These are phyloP conservation scores for Rhinopomastus cyanomelas DNA, from an alignment of 2,113 vertebrate genomes.

Conservation along the genomic window DNA sequence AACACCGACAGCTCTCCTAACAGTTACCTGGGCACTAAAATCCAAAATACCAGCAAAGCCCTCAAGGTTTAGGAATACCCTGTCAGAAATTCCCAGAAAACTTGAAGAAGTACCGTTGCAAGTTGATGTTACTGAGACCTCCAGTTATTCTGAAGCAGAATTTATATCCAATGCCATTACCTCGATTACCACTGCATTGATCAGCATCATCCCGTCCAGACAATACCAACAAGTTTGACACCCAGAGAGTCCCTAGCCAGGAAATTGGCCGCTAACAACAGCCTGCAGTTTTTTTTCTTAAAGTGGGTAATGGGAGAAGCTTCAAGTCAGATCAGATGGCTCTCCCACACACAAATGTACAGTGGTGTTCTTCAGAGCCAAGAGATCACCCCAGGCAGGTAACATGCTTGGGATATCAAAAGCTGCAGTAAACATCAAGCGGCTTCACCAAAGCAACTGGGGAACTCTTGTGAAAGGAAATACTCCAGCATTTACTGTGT, in stretches of 20 bases:
- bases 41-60: not conserved
- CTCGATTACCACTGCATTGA: not conserved
- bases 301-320: not conserved
- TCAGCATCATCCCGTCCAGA: not conserved
- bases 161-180: not conserved
- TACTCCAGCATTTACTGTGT: not conserved
- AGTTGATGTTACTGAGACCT: not conserved
- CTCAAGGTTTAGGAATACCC: not conserved
- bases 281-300: not conserved
- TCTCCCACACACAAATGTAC: fast-evolving
- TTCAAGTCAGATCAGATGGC: not conserved
- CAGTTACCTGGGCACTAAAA: not conserved
- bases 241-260: not conserved
- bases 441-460: not conserved
- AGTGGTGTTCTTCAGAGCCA: not conserved
- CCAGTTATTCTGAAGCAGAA: not conserved
- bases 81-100: not conserved
- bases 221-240: not conserved
- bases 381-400: not conserved
- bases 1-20: not conserved
- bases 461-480: not conserved
- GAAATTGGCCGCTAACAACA: not conserved
- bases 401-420: not conserved
- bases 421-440: not conserved
- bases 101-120: not conserved